A percentile compares a stretch with the other conserved stretches of the same genome.
Conservation (phyloP, 2,113 vertebrate species). For the Copsychus sechellarum region DNA sequence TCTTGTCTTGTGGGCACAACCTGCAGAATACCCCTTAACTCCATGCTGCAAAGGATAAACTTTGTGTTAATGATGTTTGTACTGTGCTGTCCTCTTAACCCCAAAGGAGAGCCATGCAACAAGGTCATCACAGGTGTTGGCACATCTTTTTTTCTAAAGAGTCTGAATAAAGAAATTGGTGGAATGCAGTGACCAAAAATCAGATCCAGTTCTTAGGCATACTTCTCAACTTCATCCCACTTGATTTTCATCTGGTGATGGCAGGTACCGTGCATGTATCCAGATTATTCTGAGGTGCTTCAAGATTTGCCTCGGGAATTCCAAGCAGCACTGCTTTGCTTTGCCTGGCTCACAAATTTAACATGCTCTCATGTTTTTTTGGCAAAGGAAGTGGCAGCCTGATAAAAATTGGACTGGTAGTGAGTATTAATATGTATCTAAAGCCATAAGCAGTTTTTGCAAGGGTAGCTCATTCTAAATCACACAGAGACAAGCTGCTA, state of each 20-base stretch:
- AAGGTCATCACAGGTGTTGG: background rate
- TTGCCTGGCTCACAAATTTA: background rate
- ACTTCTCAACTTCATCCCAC: background rate
- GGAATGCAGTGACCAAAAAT: background rate
- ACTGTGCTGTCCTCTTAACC: background rate
- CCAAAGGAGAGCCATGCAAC: background rate
- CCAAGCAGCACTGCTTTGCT: background rate
- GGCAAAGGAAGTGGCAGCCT: background rate
- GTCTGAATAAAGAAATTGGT: background rate
- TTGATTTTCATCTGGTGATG: background rate
- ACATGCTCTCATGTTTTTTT: background rate
- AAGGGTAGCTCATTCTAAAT: background rate
- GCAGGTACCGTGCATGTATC: background rate
- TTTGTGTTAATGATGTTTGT: background rate
- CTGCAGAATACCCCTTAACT: background rate
- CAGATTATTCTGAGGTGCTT: background rate
- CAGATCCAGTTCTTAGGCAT: background rate
- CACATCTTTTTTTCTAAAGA: background rate
- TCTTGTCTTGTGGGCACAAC: background rate
- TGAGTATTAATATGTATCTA: background rate
- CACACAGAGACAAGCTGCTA: background rate
- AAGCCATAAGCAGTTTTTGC: background rate
- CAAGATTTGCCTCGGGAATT: background rate
- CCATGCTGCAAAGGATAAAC: background rate
- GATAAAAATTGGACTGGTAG: background rate